A percentile compares a stretch with the other conserved stretches of the same genome.
Evolutionary conservation across 35 echinoderm and acorn worm species (phyloP).

Genomic region (Apostichopus californicus): DNA sequence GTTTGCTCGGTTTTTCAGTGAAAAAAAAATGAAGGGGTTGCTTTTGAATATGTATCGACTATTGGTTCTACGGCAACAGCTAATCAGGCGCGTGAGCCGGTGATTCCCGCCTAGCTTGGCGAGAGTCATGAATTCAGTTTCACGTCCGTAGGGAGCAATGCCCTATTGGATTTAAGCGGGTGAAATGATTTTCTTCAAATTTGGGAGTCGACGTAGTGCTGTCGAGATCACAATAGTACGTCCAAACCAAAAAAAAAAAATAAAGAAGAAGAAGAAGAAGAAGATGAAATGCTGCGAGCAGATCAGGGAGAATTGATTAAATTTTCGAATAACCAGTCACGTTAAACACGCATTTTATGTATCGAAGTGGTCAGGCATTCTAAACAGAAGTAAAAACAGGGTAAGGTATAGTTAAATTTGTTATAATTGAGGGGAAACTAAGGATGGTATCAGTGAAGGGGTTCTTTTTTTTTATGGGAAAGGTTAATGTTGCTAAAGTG

Average conservation of each 20-base stretch:
- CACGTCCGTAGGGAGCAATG: slow-evolving; percentile 39
- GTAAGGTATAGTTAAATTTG: neutral
- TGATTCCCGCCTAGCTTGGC: neutral
- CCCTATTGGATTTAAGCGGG: slow-evolving; percentile 21
- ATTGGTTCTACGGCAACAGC: neutral
- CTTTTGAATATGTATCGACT: slow-evolving; percentile 40
- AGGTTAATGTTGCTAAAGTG: neutral
- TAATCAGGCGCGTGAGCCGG: slow-evolving; percentile 15
- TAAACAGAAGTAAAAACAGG: neutral
- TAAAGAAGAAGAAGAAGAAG: neutral
- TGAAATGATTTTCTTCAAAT: slow-evolving; percentile 2
- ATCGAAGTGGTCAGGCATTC: slow-evolving; percentile 18
- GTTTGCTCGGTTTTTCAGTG: neutral
- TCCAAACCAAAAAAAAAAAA: neutral
- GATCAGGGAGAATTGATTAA: slow-evolving; percentile 18
- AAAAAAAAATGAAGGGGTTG: slow-evolving; percentile 17
- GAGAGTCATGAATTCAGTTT: neutral
- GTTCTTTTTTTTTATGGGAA: neutral
- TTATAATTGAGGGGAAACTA: neutral
- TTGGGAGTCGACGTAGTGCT: neutral
- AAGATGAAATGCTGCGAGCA: neutral
- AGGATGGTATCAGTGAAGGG: too few species aligned
- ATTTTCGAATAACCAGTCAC: neutral
- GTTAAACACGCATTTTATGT: slow-evolving; percentile 3
- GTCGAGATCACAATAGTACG: slow-evolving; percentile 8